These are phyloP conservation scores for Eudemis profundana DNA, from an alignment of 2,888 invertebrate species.

Conservation along the genomic window DNA sequence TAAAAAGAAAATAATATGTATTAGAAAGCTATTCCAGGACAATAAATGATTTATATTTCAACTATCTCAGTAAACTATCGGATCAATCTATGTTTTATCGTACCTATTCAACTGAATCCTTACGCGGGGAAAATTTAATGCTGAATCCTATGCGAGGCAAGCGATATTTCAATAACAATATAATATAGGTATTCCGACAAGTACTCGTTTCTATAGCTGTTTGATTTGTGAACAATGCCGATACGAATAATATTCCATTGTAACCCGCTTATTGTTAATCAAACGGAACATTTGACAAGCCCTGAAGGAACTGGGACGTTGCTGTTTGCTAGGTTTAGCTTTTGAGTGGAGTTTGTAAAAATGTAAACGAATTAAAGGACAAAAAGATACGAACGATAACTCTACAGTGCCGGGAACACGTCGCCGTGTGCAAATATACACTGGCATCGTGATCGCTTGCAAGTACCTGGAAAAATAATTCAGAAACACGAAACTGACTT, in stretches of 20 bases:
- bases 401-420: conserved; percentile 20
- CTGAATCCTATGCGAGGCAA: conserved; percentile 16
- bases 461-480: conserved; percentile 32
- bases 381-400: conserved; percentile 6
- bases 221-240: conserved; percentile 40
- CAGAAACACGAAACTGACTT: conserved; percentile 24
- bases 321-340: conserved; percentile 1
- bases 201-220: conserved; percentile 29
- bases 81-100: conserved; percentile 14
- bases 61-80: conserved; percentile 9
- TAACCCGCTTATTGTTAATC: conserved; percentile 31
- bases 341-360: conserved; percentile 23
- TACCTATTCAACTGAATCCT: conserved; percentile 17
- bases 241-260: conserved; percentile 31
- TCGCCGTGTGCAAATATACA: conserved; percentile 31
- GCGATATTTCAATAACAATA: conserved; percentile 29
- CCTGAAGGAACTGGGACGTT: not conserved
- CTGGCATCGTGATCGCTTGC: conserved; percentile 32
- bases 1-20: too few species aligned
- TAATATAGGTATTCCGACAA: conserved; percentile 8
- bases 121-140: conserved; percentile 29
- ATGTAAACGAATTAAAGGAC: conserved; percentile 20
- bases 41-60: conserved; percentile 8
- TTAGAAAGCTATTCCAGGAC: not conserved
- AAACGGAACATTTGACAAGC: conserved; percentile 24